Evolutionary conservation across 2,888 invertebrate genomes (phyloP), one percentile per base, ranked within the genome.

Genomic region (Heliconius charithonia): DNA sequence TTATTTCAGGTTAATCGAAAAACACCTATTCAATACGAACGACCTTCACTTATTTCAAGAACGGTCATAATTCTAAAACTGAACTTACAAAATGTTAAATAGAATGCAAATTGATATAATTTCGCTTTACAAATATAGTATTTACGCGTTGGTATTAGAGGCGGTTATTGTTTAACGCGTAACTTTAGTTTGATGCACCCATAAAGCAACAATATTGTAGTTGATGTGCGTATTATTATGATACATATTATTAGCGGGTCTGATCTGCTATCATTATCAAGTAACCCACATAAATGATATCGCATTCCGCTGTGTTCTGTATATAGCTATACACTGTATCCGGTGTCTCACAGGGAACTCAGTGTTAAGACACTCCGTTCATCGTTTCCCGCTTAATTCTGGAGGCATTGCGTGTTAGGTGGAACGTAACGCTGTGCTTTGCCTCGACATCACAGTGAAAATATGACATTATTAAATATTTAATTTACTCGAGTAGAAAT

Each of bases 261-360:
- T 82, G 83, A 77, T 75, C 77, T 77, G 82, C 83, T 84, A 85
- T 84, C 85, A 82, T 80, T 85, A 85, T 84, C 83, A 81, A 80
- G 81, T 84, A 85, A 84, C 85, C 85, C 83, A 85, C 83, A 85
- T 85, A 77, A 62, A 63, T 75, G 84, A 84, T 85, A 85, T 85
- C 84, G 82, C 82, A 84, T 84, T 84, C 81, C 80, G 81, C 78
- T 25, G 69, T 41, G 25, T 19, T 79, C 77, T 81, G 80, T 73
- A 19, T 45, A 6, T 19, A 45, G 45, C 6, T 45, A n/a, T n/a
- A 10, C 37, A 37, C 37, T 37, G 37, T 37, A 37, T 37, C 37
- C 16, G n/a, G 1, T 45, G 6, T 1, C 16, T 1, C 16, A 16
- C 1, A 45, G 45, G 16, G 45, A 45, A 45, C 45, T 16, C 16